Percentiles rank a stretch among this genome's conserved stretches.
Conservation (phyloP, 2,797 vertebrate species). For the Crypturellus tataupa region DNA sequence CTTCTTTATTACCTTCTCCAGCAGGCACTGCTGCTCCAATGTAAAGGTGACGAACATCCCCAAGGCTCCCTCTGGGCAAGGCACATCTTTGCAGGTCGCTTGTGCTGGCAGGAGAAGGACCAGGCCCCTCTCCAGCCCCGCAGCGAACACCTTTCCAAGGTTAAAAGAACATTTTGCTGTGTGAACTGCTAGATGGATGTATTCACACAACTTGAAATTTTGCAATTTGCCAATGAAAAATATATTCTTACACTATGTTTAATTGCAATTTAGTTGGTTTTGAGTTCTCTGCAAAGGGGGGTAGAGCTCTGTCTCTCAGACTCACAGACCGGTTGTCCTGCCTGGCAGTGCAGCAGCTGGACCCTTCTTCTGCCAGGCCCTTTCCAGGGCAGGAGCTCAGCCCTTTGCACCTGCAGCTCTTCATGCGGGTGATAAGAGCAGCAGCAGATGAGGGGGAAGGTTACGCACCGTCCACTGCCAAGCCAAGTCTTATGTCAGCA, state of each 20-base stretch:
- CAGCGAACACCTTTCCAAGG: conserved; percentile 39
- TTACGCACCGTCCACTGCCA: neutral
- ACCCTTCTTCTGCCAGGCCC: neutral
- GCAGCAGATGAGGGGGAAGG: neutral
- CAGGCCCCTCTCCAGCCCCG: conserved; percentile 39
- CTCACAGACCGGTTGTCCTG: neutral
- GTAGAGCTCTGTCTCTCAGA: neutral
- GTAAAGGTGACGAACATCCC: neutral
- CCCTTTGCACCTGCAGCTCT: neutral
- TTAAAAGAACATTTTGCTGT: conserved; percentile 34
- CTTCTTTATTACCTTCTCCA: neutral
- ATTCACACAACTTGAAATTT: conserved; percentile 1
- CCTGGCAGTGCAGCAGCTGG: neutral
- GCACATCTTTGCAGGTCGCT: conserved; percentile 18
- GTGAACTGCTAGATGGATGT: conserved; percentile 27
- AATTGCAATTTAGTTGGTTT: neutral
- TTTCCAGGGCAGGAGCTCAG: neutral
- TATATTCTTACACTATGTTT: neutral
- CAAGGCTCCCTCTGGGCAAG: conserved; percentile 5
- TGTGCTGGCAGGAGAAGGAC: conserved; percentile 26
- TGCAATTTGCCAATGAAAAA: conserved; percentile 35
- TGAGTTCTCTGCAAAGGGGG: neutral
- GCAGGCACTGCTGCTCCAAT: neutral
- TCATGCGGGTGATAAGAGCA: neutral
- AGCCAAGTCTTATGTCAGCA: neutral